These are phyloP conservation scores for Bombus balteatus DNA, from an alignment of 1,140 invertebrate species.

Conservation along the genomic window DNA sequence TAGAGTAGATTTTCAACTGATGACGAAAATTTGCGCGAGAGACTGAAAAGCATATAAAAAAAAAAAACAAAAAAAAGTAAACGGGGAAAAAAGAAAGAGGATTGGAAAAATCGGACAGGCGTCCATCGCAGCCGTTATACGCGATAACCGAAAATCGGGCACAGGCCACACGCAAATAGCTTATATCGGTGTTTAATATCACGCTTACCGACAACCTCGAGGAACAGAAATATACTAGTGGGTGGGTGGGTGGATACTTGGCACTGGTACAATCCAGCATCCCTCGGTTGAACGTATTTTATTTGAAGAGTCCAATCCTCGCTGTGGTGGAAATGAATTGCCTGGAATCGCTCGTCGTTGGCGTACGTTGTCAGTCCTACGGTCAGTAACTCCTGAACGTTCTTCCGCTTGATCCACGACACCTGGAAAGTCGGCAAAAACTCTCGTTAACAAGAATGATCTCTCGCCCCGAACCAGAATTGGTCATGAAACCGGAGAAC, in stretches of 20 bases:
- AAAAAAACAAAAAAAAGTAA: too few species aligned
- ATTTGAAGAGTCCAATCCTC: constrained; percentile 95
- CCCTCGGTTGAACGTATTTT: constrained; percentile 90
- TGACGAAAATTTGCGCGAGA: background rate
- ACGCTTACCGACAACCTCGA: constrained; percentile 92
- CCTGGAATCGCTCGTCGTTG: constrained; percentile 93
- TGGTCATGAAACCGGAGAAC: background rate
- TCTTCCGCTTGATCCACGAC: constrained; percentile 91
- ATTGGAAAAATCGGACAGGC: background rate
- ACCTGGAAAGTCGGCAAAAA: constrained; percentile 83
- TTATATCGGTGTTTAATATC: constrained; percentile 61
- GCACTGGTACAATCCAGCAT: constrained; percentile 93
- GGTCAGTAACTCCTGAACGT: constrained; percentile 89
- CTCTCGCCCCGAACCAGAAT: background rate
- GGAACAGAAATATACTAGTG: constrained; percentile 90
- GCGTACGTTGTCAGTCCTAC: constrained; percentile 92
- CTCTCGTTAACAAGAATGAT: constrained; percentile 37
- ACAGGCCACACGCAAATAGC: constrained; percentile 4
- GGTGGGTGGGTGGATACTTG: constrained; percentile 94
- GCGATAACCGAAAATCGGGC: constrained; percentile 17
- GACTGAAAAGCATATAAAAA: background rate
- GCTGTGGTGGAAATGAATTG: constrained; percentile 91
- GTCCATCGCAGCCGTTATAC: too few species aligned
- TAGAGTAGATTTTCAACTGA: background rate
- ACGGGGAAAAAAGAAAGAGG: too few species aligned